Percentiles rank a stretch among this genome's conserved stretches.
Evolutionary conservation across 2,113 vertebrate species (phyloP).

Genomic region (Thunnus maccoyii): DNA sequence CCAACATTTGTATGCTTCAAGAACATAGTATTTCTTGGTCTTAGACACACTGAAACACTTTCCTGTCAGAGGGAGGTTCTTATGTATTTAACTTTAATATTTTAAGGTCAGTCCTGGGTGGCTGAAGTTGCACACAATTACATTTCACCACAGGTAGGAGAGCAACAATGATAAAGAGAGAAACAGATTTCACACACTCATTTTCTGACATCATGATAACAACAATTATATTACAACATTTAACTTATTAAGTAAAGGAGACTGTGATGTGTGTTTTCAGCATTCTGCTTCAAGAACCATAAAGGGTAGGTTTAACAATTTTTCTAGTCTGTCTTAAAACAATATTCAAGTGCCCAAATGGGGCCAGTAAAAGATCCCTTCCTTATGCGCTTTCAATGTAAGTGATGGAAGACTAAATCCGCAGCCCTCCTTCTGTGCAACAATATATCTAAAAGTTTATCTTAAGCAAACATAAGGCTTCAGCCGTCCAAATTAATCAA

Average conservation of each 20-base stretch:
- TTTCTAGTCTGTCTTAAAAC: too few species aligned
- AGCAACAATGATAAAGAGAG: not conserved
- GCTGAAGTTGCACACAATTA: not conserved
- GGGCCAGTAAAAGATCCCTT: too few species aligned
- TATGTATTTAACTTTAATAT: conserved; percentile 22
- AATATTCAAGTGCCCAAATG: too few species aligned
- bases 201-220: not conserved
- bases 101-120: not conserved
- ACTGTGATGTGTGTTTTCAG: not conserved
- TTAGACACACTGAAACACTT: conserved; percentile 7
- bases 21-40: conserved; percentile 17
- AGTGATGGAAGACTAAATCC: too few species aligned
- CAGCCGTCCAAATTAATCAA: too few species aligned
- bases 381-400: too few species aligned
- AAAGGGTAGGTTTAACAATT: too few species aligned
- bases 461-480: too few species aligned
- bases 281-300: too few species aligned
- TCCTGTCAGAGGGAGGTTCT: not conserved
- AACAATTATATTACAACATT: not conserved
- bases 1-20: conserved; percentile 30
- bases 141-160: not conserved
- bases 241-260: not conserved
- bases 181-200: not conserved
- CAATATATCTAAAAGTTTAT: too few species aligned
- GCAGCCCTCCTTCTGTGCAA: too few species aligned